Conservation (phyloP, 2,113 vertebrate genomes). For the Ctenomys sociabilis region DNA sequence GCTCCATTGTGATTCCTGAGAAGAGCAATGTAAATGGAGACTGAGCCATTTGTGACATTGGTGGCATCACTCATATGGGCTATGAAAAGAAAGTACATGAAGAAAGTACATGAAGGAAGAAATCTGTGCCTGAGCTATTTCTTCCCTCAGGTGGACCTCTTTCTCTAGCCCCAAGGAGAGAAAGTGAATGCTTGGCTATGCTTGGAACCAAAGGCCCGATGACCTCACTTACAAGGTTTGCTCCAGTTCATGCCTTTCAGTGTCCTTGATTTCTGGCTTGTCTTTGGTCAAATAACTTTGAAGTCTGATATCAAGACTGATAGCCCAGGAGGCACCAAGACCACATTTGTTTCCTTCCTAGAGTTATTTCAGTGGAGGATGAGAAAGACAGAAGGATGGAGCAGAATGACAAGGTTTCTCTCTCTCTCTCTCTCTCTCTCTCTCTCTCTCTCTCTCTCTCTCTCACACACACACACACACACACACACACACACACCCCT, state of each 20-base stretch:
- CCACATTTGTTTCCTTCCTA: conserved; percentile 43
- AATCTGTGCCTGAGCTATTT: accelerated
- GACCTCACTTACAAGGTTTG: neutral
- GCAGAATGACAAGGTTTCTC: neutral
- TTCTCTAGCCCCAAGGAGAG: neutral
- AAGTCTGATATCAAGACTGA: conserved; percentile 26
- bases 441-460: no score
- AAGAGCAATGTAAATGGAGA: neutral
- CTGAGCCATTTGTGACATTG: neutral
- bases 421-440: no score
- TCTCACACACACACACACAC: neutral
- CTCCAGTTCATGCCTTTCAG: neutral
- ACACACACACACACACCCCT: neutral
- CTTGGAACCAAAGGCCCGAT: neutral
- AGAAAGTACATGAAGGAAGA: neutral
- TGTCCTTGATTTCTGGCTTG: conserved; percentile 53
- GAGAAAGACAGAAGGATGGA: neutral
- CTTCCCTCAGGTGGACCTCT: neutral
- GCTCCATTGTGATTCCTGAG: neutral
- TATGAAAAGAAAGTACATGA: neutral
- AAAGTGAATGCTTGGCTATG: neutral
- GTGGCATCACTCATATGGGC: neutral
- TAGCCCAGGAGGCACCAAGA: neutral
- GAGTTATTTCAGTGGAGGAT: neutral
- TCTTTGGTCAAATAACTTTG: conserved; percentile 53